Base-by-base conservation (phyloP, 2,888 invertebrate species). In the Teleiodes luculella region DNA sequence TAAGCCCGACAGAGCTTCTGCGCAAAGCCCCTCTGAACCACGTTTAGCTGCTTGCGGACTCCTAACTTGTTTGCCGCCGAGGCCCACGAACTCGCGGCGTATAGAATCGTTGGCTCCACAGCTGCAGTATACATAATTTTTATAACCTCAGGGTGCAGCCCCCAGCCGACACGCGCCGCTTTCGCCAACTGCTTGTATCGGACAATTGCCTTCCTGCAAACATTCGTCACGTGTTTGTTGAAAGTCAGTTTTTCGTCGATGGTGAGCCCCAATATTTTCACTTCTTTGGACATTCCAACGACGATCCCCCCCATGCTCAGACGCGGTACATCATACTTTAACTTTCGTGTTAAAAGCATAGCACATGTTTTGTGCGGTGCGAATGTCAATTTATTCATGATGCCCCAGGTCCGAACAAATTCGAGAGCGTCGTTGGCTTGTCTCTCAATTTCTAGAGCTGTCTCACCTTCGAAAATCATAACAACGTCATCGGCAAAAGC, bases 31-130 rank as follows among this genome's bases (percentile, higher is more conserved):
- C 43, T 8, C n/a, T 45, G 43, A 5, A 45, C 24, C 5, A n/a
- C 24, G n/a, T 16, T 8, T 0, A 31, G 8, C 13, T 7, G 8
- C 5, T 54, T 61, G 0, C 18, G 13, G 0, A 41, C 10, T 0
- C 54, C 51, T 3, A 52, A 2, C 16, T 35, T 48, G 4, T 33
- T 18, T 1, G 47, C 1, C 0, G 47, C 18, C 1, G 33, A 8
- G 1, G 55, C 59, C 59, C 62, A 64, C 0, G 37, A 57, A n/a
- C 52, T 33, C 0, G 59, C 50, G 2, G 57, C 58, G n/a, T 46
- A 46, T 16, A 31, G 1, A 10, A 46, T 46, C 5, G 31, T 16
- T 3, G 46, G 46, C 14, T 46, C 58, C 2, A 57, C 47, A 8
- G 46, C 31, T 0, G 55, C 45, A 1, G 16, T 28, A n/a, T 54